A percentile compares a stretch with the other conserved stretches of the same genome.
Conservation (phyloP, 2,888 invertebrate species). For the Platycheirus rosarum region DNA sequence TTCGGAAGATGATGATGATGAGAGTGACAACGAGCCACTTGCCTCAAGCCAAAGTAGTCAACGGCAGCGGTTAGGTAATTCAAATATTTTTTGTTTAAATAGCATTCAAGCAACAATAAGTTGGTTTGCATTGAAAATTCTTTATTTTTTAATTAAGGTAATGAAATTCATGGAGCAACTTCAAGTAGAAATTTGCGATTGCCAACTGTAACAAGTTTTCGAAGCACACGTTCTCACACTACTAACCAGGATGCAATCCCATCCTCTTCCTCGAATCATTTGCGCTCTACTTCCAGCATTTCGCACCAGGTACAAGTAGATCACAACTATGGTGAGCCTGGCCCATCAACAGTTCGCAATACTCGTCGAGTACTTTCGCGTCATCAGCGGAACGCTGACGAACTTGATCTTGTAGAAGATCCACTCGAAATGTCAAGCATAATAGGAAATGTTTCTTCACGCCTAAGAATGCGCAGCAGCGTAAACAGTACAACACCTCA, state of each 20-base stretch:
- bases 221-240: conserved; percentile 60
- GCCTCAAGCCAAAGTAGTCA: conserved; percentile 78
- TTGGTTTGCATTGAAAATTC: too few relatives aligned
- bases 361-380: conserved; percentile 81
- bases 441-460: conserved; percentile 75
- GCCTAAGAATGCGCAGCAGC: conserved; percentile 76
- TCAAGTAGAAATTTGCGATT: conserved; percentile 22
- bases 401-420: conserved; percentile 78
- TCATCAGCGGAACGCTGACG: conserved; percentile 82
- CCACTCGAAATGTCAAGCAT: conserved; percentile 77
- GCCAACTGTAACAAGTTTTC: conserved; percentile 36
- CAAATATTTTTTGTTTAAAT: too few relatives aligned
- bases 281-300: conserved; percentile 48
- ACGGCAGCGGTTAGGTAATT: conserved; percentile 65
- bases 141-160: conserved; percentile 34
- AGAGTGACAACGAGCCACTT: conserved; percentile 80
- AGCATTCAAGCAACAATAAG: too few relatives aligned
- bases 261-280: conserved; percentile 72
- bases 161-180: conserved; percentile 12
- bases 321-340: conserved; percentile 81
- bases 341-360: conserved; percentile 78
- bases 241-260: conserved; percentile 55
- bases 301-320: conserved; percentile 77
- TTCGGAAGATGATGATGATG: conserved; percentile 77
- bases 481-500: conserved; percentile 50